These are phyloP conservation scores for Megalopta genalis DNA, from an alignment of 1,140 invertebrate genomes.

Conservation along the genomic window DNA sequence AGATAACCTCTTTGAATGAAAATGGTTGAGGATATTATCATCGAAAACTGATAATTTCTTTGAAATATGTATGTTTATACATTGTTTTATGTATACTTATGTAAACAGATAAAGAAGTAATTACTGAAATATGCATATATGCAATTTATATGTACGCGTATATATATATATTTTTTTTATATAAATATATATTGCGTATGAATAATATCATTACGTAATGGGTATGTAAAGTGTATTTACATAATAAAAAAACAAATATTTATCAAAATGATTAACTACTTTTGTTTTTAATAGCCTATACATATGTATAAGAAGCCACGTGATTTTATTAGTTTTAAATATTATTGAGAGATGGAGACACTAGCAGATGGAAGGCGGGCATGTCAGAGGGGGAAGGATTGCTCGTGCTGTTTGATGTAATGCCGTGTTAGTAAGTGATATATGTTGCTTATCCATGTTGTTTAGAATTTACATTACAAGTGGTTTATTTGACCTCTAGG, in stretches of 20 bases:
- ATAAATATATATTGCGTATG: not conserved
- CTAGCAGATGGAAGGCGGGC: slow-evolving; percentile 18
- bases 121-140: no score
- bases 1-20: not conserved
- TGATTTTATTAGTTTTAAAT: slow-evolving; percentile 11
- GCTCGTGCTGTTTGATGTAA: slow-evolving; percentile 37
- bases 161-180: not conserved
- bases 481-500: not conserved
- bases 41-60: not conserved
- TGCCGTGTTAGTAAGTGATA: slow-evolving; percentile 35
- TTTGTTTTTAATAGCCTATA: slow-evolving; percentile 3
- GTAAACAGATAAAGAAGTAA: not conserved
- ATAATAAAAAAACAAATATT: not conserved
- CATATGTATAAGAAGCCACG: not conserved
- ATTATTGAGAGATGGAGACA: slow-evolving; percentile 45
- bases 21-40: not conserved
- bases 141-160: no score
- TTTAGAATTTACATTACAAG: slow-evolving; percentile 7
- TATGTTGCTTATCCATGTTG: slow-evolving; percentile 14
- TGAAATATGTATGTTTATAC: not conserved
- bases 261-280: not conserved
- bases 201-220: not conserved
- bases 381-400: slow-evolving; percentile 32
- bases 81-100: not conserved
- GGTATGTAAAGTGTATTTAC: slow-evolving; percentile 1